Evolutionary conservation across 2,888 invertebrate species (phyloP).

Genomic region (Aphelenchoides bicaudatus): DNA sequence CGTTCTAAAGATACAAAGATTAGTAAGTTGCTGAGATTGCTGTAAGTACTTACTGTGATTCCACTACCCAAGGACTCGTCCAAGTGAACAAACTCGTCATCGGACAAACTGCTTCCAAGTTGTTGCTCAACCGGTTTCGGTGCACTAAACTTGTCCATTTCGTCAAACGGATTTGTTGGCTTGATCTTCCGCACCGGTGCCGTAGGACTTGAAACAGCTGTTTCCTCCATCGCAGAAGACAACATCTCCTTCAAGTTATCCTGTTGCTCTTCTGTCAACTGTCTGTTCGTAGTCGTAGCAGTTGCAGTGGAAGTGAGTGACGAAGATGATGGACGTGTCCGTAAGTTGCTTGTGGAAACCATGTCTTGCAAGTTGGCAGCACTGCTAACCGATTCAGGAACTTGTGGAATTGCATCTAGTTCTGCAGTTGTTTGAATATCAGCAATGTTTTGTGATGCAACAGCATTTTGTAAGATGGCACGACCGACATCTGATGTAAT

Average conservation of each 20-base stretch:
- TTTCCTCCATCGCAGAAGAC: slow-evolving; percentile 5
- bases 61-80: slow-evolving; percentile 49
- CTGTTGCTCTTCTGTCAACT: slow-evolving; percentile 5
- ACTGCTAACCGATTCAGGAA: neutral
- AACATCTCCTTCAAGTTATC: slow-evolving; percentile 15
- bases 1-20: slow-evolving; percentile 15
- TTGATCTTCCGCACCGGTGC: too few species aligned
- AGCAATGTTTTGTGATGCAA: neutral
- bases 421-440: neutral
- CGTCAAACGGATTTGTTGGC: too few species aligned
- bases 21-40: slow-evolving; percentile 5
- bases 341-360: too few species aligned
- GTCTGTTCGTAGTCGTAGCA: neutral
- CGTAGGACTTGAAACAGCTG: too few species aligned
- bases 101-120: too few species aligned
- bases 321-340: slow-evolving; percentile 11
- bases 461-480: slow-evolving; percentile 5
- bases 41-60: slow-evolving; percentile 34
- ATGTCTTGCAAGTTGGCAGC: slow-evolving; percentile 5
- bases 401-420: neutral
- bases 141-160: too few species aligned
- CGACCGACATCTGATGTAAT: slow-evolving; percentile 35
- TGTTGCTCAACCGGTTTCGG: too few species aligned
- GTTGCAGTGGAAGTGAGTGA: neutral
- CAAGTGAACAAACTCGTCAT: slow-evolving; percentile 56